Percentiles rank a stretch among this genome's conserved stretches.
phyloP scores from a whole-genome alignment of 2,888 invertebrate species.

The Athalia circularis region DNA sequence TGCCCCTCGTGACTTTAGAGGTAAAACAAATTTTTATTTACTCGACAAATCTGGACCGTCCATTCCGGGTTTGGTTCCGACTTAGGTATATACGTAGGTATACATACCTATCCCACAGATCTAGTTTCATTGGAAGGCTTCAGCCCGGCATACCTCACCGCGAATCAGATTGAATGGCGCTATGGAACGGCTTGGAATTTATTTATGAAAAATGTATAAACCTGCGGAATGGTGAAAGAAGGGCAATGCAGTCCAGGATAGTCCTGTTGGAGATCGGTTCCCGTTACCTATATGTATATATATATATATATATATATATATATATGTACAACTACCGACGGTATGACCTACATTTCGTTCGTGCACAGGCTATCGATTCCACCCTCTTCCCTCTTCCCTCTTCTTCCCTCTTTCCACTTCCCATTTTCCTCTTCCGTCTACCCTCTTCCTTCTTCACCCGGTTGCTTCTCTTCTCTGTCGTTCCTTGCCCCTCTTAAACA shows the following conservation, averaged over 20 bases:
- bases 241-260: constrained; percentile 34
- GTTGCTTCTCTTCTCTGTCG: background rate
- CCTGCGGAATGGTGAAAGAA: constrained; percentile 41
- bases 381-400: constrained; percentile 19
- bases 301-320: background rate
- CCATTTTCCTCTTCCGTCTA: background rate
- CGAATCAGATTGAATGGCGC: constrained; percentile 41
- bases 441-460: background rate
- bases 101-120: background rate
- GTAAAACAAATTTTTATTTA: constrained; percentile 15
- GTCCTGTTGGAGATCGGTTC: constrained; percentile 35
- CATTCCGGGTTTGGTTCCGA: constrained; percentile 10
- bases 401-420: background rate
- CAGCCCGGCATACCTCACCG: constrained; percentile 17
- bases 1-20: background rate
- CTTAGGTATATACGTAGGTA: no score
- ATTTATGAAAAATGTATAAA: constrained; percentile 65
- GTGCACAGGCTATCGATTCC: constrained; percentile 43
- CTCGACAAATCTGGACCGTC: constrained; percentile 35
- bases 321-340: constrained; percentile 15
- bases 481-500: constrained; percentile 65
- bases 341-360: constrained; percentile 45
- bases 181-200: constrained; percentile 56
- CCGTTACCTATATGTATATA: background rate
- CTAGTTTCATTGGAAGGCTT: constrained; percentile 2